These are phyloP conservation scores for Eufriesea mexicana DNA, from an alignment of 1,140 invertebrate genomes.

Conservation along the genomic window DNA sequence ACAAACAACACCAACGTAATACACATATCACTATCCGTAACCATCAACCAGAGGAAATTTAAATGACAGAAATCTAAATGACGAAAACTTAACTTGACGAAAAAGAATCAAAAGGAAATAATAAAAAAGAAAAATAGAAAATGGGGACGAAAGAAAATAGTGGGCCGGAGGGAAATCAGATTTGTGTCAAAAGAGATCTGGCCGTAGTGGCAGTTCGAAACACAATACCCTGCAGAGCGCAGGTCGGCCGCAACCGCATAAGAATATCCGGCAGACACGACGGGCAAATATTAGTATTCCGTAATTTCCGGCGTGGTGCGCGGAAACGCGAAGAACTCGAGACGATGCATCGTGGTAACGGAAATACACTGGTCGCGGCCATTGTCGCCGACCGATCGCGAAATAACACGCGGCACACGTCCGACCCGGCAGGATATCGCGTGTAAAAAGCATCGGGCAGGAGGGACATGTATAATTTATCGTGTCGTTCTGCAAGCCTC, in stretches of 20 bases:
- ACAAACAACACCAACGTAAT: too few relatives aligned
- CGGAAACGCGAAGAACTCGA: conserved; percentile 50
- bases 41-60: too few relatives aligned
- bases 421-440: not conserved
- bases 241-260: conserved; percentile 36
- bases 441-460: not conserved
- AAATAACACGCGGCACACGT: not conserved
- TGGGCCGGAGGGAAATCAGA: not conserved
- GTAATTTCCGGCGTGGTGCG: conserved; percentile 44
- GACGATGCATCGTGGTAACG: conserved; percentile 39
- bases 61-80: not conserved
- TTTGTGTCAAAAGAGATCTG: conserved; percentile 7
- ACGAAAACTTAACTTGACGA: too few relatives aligned
- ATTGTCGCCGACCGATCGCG: conserved; percentile 21
- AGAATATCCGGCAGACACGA: conserved; percentile 44
- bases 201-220: conserved; percentile 20
- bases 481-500: too few relatives aligned
- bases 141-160: not conserved
- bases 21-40: too few relatives aligned
- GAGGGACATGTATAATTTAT: not conserved
- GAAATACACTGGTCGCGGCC: conserved; percentile 36
- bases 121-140: not conserved
- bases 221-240: conserved; percentile 24
- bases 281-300: conserved; percentile 52
- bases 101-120: not conserved